Evolutionary conservation across 2,113 vertebrate genomes (phyloP).

Genomic region (Tamias sibiricus): DNA sequence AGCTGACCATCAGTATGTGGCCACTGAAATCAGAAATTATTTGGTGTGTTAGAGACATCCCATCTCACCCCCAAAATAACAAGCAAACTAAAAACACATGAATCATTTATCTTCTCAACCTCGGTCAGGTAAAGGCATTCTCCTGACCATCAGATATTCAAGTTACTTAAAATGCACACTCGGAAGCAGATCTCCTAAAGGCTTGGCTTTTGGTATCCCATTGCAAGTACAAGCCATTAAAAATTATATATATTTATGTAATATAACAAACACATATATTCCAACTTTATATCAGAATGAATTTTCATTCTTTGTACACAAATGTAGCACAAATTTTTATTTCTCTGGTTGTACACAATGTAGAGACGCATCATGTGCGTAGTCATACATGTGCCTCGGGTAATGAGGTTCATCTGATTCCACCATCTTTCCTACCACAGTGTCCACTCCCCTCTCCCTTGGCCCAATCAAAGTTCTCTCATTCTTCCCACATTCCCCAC

Average conservation of each 20-base stretch:
- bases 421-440: too few species aligned
- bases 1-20: neutral
- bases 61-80: fast-evolving
- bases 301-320: too few species aligned
- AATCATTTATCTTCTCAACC: neutral
- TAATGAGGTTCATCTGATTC: too few species aligned
- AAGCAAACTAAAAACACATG: neutral
- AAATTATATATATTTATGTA: neutral
- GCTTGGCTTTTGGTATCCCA: neutral
- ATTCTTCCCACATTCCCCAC: too few species aligned
- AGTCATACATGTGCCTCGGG: too few species aligned
- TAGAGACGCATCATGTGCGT: too few species aligned
- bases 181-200: neutral
- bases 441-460: too few species aligned
- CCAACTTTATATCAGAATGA: neutral
- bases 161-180: neutral
- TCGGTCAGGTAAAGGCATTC: neutral
- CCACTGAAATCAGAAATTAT: neutral
- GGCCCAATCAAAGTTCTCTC: too few species aligned
- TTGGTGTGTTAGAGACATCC: neutral
- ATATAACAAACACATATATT: neutral
- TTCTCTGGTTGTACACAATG: too few species aligned
- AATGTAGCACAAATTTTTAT: too few species aligned
- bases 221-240: neutral
- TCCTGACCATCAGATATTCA: neutral